Conservation (phyloP, 2,113 vertebrate species). For the Dromaius novaehollandiae region DNA sequence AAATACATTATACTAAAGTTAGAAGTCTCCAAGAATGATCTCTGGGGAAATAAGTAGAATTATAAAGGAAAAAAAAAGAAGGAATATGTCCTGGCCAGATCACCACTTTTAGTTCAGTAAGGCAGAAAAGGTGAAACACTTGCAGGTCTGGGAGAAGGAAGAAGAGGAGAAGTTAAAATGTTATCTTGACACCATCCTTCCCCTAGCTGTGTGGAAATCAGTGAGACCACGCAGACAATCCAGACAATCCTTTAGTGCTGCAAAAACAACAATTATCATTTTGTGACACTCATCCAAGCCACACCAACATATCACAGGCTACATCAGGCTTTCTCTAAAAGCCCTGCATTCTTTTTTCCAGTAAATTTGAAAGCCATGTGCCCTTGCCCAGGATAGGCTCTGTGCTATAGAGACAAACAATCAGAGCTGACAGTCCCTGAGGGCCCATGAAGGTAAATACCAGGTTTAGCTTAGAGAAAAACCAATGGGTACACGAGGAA, state of each 20-base stretch:
- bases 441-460: not conserved
- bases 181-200: not conserved
- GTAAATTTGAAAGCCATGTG: not conserved
- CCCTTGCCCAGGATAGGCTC: not conserved
- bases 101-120: not conserved
- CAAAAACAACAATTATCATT: not conserved
- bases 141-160: not conserved
- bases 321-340: not conserved
- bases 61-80: rapidly evolving
- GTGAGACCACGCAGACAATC: not conserved
- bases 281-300: constrained; percentile 8
- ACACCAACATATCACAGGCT: not conserved
- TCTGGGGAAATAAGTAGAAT: not conserved
- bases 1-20: not conserved
- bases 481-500: not conserved
- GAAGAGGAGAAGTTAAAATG: not conserved
- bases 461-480: not conserved
- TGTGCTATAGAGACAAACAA: not conserved
- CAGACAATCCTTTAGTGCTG: not conserved
- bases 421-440: not conserved
- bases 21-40: not conserved
- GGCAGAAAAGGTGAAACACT: not conserved
- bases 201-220: not conserved
- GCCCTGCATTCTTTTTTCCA: not conserved
- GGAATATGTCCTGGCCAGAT: not conserved